Evolutionary conservation across 2,797 vertebrate genomes (phyloP), one percentile per base, ranked within the genome.

Genomic region (Pteronotus mesoamericanus): DNA sequence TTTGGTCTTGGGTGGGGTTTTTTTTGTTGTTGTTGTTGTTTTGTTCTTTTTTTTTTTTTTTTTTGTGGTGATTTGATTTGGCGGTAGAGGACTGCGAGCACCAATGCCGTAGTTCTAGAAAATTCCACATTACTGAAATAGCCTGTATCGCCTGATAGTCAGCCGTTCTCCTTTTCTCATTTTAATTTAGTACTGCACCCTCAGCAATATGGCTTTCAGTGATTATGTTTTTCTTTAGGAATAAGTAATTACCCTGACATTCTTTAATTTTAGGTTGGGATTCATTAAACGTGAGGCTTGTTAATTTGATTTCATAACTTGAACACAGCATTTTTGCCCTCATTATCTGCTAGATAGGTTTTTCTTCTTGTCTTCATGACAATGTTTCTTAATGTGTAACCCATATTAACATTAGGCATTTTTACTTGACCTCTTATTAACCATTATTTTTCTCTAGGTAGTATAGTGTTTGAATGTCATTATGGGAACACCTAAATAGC

Each of bases 381-480:
- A 75, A n/a, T 69, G 1, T 94, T 91, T 92, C 51, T 91, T 85
- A 86, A 51, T 39, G 22, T 94, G 77, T 61, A 3, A 11, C 48
- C 64, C n/a, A 24, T n/a, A 10, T 61, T 64, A 74, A 55, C 57
- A 64, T 68, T 88, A 89, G 71, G 8, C 46, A 51, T 85, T 91
- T 91, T 87, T 96, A 78, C 66, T 77, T 88, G 68, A 24, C 44
- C 34, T 91, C 90, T 93, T 91, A 26, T 89, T 93, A 94, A 82
- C 22, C 24, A 39, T 44, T 64, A 18, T 59, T 89, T 69, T 94
- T 96, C 83, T 55, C 66, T 85, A 51, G 39, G 53, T 87, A 64
- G 6, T 83, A n/a, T 75, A 61, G 3, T 88, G 39, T 86, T 92
- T 89, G 78, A 24, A 57, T 69, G 39, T 95, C 34, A 64, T 79